Conservation (phyloP, 2,888 invertebrate species). For the Nephrotoma guestfalica region DNA sequence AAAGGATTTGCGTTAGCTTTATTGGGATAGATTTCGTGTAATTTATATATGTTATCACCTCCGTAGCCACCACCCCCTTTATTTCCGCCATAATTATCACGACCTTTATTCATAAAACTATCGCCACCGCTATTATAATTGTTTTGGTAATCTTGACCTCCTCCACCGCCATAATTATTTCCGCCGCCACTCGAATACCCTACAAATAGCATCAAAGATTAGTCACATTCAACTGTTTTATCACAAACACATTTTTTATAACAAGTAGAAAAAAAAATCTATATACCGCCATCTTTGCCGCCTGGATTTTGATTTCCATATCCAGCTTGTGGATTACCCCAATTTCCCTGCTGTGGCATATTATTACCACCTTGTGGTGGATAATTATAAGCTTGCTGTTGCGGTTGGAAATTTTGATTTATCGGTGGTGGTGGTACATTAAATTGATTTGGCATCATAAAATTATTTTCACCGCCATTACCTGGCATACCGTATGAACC, state of each 20-base stretch:
- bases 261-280: background rate
- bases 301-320: background rate
- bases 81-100: constrained; percentile 38
- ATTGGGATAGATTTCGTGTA: background rate
- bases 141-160: constrained; percentile 26
- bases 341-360: background rate
- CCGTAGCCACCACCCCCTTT: constrained; percentile 17
- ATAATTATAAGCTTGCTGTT: background rate
- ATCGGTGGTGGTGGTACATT: constrained; percentile 5
- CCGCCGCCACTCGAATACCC: constrained; percentile 17
- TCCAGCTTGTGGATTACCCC: background rate
- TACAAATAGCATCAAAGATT: background rate
- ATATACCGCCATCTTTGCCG: constrained; percentile 2
- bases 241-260: background rate
- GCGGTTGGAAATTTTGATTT: background rate
- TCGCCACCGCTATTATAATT: constrained; percentile 34
- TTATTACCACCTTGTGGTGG: background rate
- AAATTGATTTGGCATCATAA: constrained; percentile 1
- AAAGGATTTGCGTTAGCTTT: background rate
- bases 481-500: background rate
- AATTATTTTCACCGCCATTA: constrained; percentile 3
- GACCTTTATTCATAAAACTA: constrained; percentile 24
- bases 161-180: constrained; percentile 31
- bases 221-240: background rate
- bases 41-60: background rate